These are phyloP conservation scores for Baryphthengus martii DNA, from an alignment of 2,113 vertebrate species.

Conservation along the genomic window DNA sequence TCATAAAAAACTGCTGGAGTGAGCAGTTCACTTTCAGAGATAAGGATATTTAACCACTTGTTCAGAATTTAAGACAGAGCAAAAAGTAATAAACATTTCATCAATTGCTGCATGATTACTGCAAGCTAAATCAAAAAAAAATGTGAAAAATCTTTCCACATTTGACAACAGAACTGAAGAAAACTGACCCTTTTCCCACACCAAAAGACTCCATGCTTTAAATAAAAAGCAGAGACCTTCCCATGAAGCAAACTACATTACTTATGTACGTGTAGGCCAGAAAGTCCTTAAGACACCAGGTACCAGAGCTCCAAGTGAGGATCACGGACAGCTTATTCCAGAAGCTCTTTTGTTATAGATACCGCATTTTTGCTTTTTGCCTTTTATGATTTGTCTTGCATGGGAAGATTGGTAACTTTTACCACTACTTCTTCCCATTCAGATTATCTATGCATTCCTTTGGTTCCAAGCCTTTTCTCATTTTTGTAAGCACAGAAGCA, in stretches of 20 bases:
- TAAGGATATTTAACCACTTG: neutral
- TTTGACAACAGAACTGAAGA: neutral
- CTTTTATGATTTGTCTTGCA: neutral
- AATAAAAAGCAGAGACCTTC: neutral
- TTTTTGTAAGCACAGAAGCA: neutral
- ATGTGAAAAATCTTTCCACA: neutral
- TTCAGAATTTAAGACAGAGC: neutral
- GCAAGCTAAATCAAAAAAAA: too few relatives aligned
- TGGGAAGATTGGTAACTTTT: neutral
- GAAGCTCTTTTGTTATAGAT: neutral
- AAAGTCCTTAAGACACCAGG: neutral
- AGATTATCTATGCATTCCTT: neutral
- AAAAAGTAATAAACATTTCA: neutral
- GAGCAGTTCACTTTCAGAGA: neutral
- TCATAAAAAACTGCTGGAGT: neutral
- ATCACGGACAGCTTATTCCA: neutral
- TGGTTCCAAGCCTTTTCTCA: neutral
- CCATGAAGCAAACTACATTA: rapidly evolving
- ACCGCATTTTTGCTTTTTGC: neutral
- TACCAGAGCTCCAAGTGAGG: neutral
- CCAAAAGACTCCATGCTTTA: neutral
- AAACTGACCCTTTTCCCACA: neutral
- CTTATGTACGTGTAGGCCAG: rapidly evolving
- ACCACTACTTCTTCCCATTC: neutral
- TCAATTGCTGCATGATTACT: neutral